phyloP scores from a whole-genome alignment of 2,888 invertebrate genomes.

The Andrena chrysosceles region DNA sequence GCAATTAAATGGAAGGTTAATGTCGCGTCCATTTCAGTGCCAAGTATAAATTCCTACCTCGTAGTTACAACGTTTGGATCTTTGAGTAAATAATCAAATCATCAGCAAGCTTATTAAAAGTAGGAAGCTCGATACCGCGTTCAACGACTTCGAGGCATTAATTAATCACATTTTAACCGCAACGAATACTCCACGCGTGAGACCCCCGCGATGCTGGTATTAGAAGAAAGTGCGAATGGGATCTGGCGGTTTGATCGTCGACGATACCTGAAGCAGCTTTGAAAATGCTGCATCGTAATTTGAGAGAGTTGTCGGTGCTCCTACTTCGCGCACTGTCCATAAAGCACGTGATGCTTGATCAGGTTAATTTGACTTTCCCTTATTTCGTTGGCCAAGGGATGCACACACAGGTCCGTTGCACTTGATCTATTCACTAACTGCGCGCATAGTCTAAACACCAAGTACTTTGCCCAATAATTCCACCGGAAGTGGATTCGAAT shows the following conservation, averaged over 20 bases:
- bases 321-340: conserved; percentile 39
- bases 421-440: not conserved
- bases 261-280: conserved; percentile 44
- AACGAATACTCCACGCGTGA: conserved; percentile 4
- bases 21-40: not conserved
- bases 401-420: not conserved
- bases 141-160: conserved; percentile 14
- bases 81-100: not conserved
- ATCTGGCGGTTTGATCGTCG: conserved; percentile 45
- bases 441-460: not conserved
- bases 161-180: conserved; percentile 27
- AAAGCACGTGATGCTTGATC: conserved; percentile 36
- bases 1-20: not conserved
- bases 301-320: conserved; percentile 62
- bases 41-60: not conserved
- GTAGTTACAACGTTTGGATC: not conserved
- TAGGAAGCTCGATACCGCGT: conserved; percentile 1
- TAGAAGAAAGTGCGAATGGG: conserved; percentile 62
- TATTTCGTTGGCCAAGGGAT: conserved; percentile 7
- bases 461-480: not conserved
- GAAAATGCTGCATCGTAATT: conserved; percentile 68
- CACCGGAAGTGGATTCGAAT: no score
- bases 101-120: not conserved
- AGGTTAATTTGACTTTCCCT: conserved; percentile 56
- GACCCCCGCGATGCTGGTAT: not conserved